Conservation (phyloP, 2,888 invertebrate genomes). For the Mesorhabditis spiculigera region DNA sequence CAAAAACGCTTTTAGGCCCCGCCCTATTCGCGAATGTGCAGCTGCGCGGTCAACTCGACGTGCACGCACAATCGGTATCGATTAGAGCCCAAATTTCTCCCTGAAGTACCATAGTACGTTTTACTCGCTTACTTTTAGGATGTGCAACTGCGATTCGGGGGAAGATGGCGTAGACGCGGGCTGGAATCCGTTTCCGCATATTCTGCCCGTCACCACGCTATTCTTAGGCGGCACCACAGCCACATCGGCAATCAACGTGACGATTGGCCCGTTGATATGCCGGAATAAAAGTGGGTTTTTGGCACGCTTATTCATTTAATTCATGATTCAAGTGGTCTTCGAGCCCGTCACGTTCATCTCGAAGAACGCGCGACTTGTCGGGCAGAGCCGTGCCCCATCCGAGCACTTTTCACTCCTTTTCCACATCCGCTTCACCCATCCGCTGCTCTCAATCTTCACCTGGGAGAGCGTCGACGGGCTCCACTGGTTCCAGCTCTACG, state of each 20-base stretch:
- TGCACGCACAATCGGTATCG: slow-evolving; percentile 35
- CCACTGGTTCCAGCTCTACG: slow-evolving; percentile 55
- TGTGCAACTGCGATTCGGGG: slow-evolving; percentile 56
- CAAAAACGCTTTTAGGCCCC: slow-evolving; percentile 33
- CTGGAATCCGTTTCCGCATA: slow-evolving; percentile 46
- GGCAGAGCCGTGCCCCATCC: slow-evolving; percentile 35
- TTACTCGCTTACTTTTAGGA: slow-evolving; percentile 18
- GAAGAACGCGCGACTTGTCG: slow-evolving; percentile 48
- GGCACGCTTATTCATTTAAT: not conserved
- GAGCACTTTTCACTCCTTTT: slow-evolving; percentile 43
- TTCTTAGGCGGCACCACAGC: slow-evolving; percentile 53
- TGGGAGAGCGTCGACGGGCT: slow-evolving; percentile 52
- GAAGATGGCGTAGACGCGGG: slow-evolving; percentile 52
- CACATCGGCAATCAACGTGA: slow-evolving; percentile 41
- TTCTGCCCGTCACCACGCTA: slow-evolving; percentile 53
- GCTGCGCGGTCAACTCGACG: slow-evolving; percentile 51
- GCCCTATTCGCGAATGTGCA: slow-evolving; percentile 53
- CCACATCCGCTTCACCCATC: slow-evolving; percentile 49
- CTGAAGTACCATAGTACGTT: too few relatives aligned
- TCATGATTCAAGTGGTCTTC: slow-evolving; percentile 31
- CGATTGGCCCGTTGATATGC: slow-evolving; percentile 50
- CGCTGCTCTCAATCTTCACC: slow-evolving; percentile 50
- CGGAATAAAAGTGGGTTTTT: slow-evolving; percentile 30
- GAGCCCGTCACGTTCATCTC: slow-evolving; percentile 53
- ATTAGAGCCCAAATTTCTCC: not conserved